These are phyloP conservation scores for Gonatopus flavifemur DNA, from an alignment of 1,140 invertebrate genomes.

Conservation along the genomic window DNA sequence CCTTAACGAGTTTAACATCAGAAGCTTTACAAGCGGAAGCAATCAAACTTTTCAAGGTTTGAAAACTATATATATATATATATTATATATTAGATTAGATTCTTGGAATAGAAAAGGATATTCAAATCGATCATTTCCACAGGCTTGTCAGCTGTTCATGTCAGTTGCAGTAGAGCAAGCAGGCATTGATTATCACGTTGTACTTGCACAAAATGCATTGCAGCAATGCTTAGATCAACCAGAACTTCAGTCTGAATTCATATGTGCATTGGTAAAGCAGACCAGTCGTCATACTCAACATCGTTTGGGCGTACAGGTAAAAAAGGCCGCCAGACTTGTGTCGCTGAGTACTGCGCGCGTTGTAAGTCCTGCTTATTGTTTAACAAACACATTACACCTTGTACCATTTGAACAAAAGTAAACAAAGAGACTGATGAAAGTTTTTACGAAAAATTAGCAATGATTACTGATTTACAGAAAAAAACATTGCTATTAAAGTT, in stretches of 20 bases:
- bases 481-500: neutral
- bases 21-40: conserved; percentile 86
- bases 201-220: conserved; percentile 90
- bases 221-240: conserved; percentile 86
- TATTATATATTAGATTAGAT: neutral
- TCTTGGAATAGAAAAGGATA: neutral
- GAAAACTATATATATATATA: neutral
- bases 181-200: conserved; percentile 94
- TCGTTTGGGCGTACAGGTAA: conserved; percentile 90
- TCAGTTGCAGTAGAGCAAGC: conserved; percentile 91
- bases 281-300: conserved; percentile 83
- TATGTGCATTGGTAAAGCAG: conserved; percentile 89
- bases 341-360: conserved; percentile 60
- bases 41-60: conserved; percentile 90
- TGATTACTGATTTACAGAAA: too few relatives aligned
- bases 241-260: conserved; percentile 89
- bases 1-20: conserved; percentile 83
- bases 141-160: conserved; percentile 93
- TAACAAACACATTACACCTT: conserved; percentile 51
- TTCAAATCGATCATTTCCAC: conserved; percentile 40
- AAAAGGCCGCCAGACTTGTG: conserved; percentile 61
- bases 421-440: too few relatives aligned
- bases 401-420: conserved; percentile 52
- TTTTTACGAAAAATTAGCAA: too few relatives aligned
- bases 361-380: conserved; percentile 63